Percentiles rank a stretch among this genome's conserved stretches.
Evolutionary conservation across 2,888 invertebrate genomes (phyloP).

Genomic region (Conistra vaccinii): DNA sequence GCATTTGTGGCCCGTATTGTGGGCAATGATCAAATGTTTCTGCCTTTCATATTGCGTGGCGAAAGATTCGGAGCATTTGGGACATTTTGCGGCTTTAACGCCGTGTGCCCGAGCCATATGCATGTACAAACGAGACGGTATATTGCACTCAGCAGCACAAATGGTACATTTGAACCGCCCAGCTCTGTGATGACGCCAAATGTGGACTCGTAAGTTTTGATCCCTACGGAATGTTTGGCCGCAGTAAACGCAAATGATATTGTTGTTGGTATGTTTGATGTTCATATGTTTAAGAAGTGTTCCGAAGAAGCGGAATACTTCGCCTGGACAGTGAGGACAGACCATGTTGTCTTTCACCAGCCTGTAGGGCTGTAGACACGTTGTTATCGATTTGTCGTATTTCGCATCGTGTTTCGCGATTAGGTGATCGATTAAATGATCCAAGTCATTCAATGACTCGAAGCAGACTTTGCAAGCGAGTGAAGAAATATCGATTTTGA

Average conservation of each 20-base stretch:
- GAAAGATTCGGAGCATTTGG: constrained; percentile 85
- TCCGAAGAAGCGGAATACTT: constrained; percentile 86
- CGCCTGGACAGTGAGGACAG: constrained; percentile 83
- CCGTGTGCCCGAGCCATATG: constrained; percentile 88
- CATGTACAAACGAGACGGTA: constrained; percentile 86
- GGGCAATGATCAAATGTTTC: constrained; percentile 90
- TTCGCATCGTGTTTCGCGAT: constrained; percentile 83
- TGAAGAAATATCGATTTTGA: constrained; percentile 85
- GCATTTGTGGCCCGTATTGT: constrained; percentile 86
- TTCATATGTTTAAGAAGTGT: constrained; percentile 87
- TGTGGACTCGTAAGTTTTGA: constrained; percentile 85
- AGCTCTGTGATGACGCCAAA: constrained; percentile 86
- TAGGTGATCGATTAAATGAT: constrained; percentile 83
- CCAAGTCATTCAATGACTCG: constrained; percentile 80
- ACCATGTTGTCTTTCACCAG: constrained; percentile 85
- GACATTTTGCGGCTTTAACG: constrained; percentile 86
- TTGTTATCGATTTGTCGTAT: constrained; percentile 85
- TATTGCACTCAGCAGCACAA: constrained; percentile 85
- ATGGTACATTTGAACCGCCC: constrained; percentile 85
- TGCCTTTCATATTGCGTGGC: constrained; percentile 89
- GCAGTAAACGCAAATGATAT: constrained; percentile 87
- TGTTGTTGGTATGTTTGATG: constrained; percentile 85
- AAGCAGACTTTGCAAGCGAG: constrained; percentile 86
- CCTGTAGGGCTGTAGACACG: constrained; percentile 84
- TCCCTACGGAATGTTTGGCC: constrained; percentile 86